phyloP scores from a whole-genome alignment of 2,888 invertebrate genomes.

The Andrena hattorfiana region DNA sequence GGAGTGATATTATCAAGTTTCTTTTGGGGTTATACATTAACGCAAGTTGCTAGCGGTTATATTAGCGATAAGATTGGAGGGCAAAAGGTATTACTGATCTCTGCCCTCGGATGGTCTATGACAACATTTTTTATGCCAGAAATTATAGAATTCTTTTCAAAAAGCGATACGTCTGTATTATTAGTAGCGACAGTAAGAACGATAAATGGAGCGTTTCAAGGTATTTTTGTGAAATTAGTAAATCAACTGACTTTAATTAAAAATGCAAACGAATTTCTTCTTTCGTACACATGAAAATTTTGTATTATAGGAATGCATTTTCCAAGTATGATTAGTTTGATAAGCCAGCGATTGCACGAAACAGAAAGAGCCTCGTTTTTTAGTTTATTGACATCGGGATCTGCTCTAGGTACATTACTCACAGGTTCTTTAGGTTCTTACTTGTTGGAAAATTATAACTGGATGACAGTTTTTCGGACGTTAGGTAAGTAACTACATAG shows the following conservation, averaged over 20 bases:
- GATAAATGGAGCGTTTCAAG: constrained; percentile 89
- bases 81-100: constrained; percentile 88
- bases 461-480: constrained; percentile 89
- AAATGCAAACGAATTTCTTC: background rate
- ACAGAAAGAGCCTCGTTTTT: constrained; percentile 89
- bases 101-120: constrained; percentile 87
- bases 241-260: background rate
- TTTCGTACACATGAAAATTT: constrained; percentile 14
- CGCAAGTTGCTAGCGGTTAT: constrained; percentile 87
- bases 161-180: constrained; percentile 85
- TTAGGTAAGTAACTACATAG: constrained; percentile 84
- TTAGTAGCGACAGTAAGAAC: constrained; percentile 88
- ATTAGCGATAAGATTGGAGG: constrained; percentile 88
- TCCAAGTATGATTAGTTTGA: constrained; percentile 90
- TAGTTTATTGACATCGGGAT: constrained; percentile 88
- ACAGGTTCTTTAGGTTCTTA: constrained; percentile 89
- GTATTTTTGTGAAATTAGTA: constrained; percentile 62
- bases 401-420: constrained; percentile 88
- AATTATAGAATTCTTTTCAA: constrained; percentile 85
- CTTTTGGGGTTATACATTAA: constrained; percentile 91
- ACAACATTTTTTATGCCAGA: constrained; percentile 87
- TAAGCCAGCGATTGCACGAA: constrained; percentile 88
- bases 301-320: constrained; percentile 86
- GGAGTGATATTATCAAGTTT: constrained; percentile 90
- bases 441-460: constrained; percentile 88